Evolutionary conservation across 2,888 invertebrate genomes (phyloP), one percentile per base, ranked within the genome.

Genomic region (Drosophila antonietae): DNA sequence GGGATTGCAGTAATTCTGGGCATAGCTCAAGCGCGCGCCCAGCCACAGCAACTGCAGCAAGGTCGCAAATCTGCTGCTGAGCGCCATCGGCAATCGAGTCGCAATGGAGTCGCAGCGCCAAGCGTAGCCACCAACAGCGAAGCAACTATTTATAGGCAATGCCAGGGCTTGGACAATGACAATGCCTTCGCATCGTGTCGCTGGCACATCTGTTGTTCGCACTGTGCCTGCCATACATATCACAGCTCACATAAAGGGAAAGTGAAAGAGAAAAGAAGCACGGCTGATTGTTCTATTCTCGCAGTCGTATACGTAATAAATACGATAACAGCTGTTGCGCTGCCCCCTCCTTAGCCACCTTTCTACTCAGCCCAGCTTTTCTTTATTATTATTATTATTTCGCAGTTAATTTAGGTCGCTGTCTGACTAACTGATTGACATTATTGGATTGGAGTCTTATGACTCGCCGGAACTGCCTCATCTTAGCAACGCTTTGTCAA

Each of bases 1-100:
- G 2, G 82, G 78, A 62, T 84, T 87, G 18, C 84, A 84, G 47
- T 80, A 84, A 46, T 82, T 76, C 39, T 84, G 84, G 0, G 68
- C 67, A 14, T 12, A 0, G 1, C 51, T 31, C 43, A 65, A 35
- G 18, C 46, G 33, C 9, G 12, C 2, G 2, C 47, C 43, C 23
- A 57, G 20, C 43, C 55, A 55, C 20, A 57, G 37, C 52, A 44
- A 23, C 44, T 23, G 53, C 53, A 53, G 23, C 37, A 23, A 3
- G 37, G 37, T n/a, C 37, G 39, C 18, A 3, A 23, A 6, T 14
- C 20, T 7, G 14, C 10, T 20, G 2, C 35, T 1, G 0, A 18
- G 51, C 51, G 35, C 12, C 51, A 51, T 51, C 14, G 51, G 12
- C 33, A 35, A 6, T 18, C 15, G 51, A 33, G 20, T 20, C 20